Conservation (phyloP, 2,888 invertebrate genomes). For the Epistrophe eligans region DNA sequence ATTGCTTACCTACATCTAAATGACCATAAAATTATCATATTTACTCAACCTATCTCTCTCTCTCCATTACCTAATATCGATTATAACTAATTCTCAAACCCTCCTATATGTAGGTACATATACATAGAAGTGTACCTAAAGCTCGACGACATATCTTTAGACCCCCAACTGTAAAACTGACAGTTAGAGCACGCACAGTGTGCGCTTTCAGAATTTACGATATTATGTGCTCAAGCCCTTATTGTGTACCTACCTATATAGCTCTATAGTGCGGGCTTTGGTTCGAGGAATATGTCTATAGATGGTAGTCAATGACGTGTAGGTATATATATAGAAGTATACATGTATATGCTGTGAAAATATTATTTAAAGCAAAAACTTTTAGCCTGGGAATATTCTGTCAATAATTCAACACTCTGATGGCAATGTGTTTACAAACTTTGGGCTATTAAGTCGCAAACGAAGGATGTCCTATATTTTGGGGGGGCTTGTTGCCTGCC, state of each 20-base stretch:
- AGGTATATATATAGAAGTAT: background rate
- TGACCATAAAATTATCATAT: slow-evolving; percentile 65
- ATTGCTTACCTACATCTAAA: slow-evolving; percentile 59
- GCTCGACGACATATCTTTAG: background rate
- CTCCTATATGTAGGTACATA: background rate
- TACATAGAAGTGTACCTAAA: background rate
- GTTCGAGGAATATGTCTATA: background rate
- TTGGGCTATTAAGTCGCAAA: slow-evolving; percentile 69
- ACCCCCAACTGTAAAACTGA: slow-evolving; percentile 36
- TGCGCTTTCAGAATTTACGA: slow-evolving; percentile 56
- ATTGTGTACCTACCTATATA: background rate
- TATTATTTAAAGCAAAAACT: slow-evolving; percentile 67
- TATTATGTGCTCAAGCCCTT: slow-evolving; percentile 44
- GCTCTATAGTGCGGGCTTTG: background rate
- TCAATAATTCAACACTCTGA: slow-evolving; percentile 71
- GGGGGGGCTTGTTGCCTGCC: slow-evolving; percentile 14
- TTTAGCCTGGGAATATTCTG: slow-evolving; percentile 46
- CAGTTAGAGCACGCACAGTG: slow-evolving; percentile 48
- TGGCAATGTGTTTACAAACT: slow-evolving; percentile 72
- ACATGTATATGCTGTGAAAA: slow-evolving; percentile 29
- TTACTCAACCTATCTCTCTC: background rate
- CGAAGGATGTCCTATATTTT: slow-evolving; percentile 38
- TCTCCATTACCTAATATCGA: slow-evolving; percentile 20
- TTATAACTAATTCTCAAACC: slow-evolving; percentile 37
- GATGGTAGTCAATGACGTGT: background rate